Evolutionary conservation across 2,888 invertebrate species (phyloP), one percentile per base, ranked within the genome.

Genomic region (Cheilosia impressa): DNA sequence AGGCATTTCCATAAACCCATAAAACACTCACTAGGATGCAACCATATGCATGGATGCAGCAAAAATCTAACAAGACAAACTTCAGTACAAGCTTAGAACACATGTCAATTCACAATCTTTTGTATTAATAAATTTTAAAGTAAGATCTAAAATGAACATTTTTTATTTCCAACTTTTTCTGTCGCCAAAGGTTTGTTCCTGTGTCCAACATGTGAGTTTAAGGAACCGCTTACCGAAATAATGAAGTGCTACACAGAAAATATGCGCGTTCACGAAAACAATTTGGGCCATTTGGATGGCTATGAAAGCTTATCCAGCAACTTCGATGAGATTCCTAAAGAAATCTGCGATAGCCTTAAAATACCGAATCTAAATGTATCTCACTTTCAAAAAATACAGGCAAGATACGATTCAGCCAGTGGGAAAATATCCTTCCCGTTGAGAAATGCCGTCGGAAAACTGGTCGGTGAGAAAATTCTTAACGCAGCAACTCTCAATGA

Each of bases 201-300:
- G 6, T 85, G 85, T 41, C 76, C 85, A 62, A 57, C 81, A 7
- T 85, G 85, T 41, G 81, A 85, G 31, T 6, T 85, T 0, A 72
- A 34, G 47, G 52, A 72, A 27, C 72, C 80, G 19, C 45, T 85
- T 2, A 60, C 58, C 0, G 81, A 71, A 45, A 38, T 80, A 13
- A 57, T n/a, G 27, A 76, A 68, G 43, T 77, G 43, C n/a, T 85
- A 85, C 13, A 65, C 71, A 10, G 38, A 22, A 17, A 68, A 73
- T 22, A 0, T 45, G 6, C 66, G 41, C 15, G 27, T 66, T 4
- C 47, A 17, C 0, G 57, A 66, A 2, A 2, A 4, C 0, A 27
- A 63, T 4, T 15, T 77, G 3, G 24, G 10, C 5, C 19, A 17
- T 15, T n/a, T n/a, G 3, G 17, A 19, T 47, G 47, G 50, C 2